Conservation (phyloP, 2,797 vertebrate species). For the Jordanella pulchra region DNA sequence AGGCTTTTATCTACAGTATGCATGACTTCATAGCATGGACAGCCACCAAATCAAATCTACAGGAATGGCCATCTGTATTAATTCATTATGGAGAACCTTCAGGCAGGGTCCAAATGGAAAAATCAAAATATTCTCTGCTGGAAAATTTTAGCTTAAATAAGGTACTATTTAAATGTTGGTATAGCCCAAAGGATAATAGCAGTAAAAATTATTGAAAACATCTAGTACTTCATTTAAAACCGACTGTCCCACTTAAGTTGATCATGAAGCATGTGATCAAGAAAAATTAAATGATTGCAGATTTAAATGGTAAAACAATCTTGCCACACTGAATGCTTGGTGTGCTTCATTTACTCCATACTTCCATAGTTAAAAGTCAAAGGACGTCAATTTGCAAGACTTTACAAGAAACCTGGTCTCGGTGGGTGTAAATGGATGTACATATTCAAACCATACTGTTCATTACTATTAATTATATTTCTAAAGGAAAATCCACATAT, state of each 20-base stretch:
- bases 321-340: no score
- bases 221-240: background rate
- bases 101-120: no score
- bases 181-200: background rate
- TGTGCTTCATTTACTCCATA: no score
- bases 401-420: no score
- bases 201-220: background rate
- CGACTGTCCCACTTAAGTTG: background rate
- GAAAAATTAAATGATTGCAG: background rate
- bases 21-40: background rate
- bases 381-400: no score
- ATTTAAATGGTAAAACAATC: background rate
- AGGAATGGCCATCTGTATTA: no score
- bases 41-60: background rate
- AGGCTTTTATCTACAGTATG: background rate
- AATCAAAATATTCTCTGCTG: background rate
- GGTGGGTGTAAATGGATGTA: no score
- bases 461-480: no score
- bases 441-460: no score
- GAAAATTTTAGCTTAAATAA: background rate
- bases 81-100: no score
- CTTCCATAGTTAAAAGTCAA: no score
- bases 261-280: background rate
- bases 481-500: no score
- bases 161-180: background rate